Base-by-base conservation (phyloP, 2,797 vertebrate genomes). In the Acrocephalus scirpaceus region DNA sequence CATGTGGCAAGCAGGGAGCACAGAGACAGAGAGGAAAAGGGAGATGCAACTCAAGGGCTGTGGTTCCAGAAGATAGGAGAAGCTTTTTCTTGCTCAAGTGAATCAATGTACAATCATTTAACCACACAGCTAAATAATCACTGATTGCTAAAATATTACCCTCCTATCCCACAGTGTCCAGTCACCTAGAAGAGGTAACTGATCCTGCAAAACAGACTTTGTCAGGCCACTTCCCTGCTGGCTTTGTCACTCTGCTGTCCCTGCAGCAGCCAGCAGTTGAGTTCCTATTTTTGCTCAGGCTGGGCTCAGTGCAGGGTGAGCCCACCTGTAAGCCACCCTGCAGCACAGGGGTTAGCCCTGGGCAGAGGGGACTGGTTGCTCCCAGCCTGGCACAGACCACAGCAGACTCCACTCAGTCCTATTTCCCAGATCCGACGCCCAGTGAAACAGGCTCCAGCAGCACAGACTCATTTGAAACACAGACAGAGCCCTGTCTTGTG, bases 1-100 rank as follows among this genome's bases (percentile, higher is more conserved):
- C 19, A 47, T 0, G 0, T 7, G 32, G 51, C 23, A 57, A 53
- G 9, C 32, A 9, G 10, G 38, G 22, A 12, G 2, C 16, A 13
- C 27, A 44, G 40, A 25, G 12, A 22, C 22, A 36, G 23, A 1
- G 23, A 65, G 29, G 26, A 58, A 61, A 23, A 40, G 3, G 12
- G 32, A 7, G 14, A 25, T 72, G 11, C 10, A 77, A 36, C 50
- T 42, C 50, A 42, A 77, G 86, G 38, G 22, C 29, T 38, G 4
- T 27, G 11, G 13, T 86, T 86, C 54, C 32, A 88, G 66, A 62
- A 40, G 16, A 42, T 11, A 67, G 26, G 26, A 69, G 58, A 75
- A 84, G 14, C 17, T 66, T 87, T 38, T n/a, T 4, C 42, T 29
- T 54, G 67, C 34, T n/a, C 15, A 22, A 44, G 29, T 44, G 15